Base-by-base conservation (phyloP, 2,888 invertebrate species). In the Eueremaeus valkanovi region DNA sequence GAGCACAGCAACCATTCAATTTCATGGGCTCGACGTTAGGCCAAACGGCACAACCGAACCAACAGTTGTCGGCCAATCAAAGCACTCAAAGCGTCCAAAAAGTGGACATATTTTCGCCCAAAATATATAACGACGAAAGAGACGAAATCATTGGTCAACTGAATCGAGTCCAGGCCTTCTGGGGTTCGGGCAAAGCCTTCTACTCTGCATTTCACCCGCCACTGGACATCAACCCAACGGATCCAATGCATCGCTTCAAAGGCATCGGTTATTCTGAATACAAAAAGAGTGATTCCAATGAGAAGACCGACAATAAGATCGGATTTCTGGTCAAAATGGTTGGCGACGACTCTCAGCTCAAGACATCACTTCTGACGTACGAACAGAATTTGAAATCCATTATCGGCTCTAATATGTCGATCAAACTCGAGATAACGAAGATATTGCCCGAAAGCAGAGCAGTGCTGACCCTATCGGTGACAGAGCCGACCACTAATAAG, bases 81-180 rank as follows among this genome's bases (percentile, higher is more conserved):
- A n/a, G n/a, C 18, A n/a, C n/a, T 18, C 63, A 63, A 36, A 63
- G 1, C 1, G 16, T n/a, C 3, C 75, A 31, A 72, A 55, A 33
- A 1, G 51, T 16, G 8, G 55, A 55, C 33, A 27, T 73, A 24
- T 77, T 77, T 70, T 51, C 72, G 18, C 86, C 86, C 0, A 82
- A 83, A 75, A 81, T 97, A 72, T 98, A 92, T 83, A 94, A 94
- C 21, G 98, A 99, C 83, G 98, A 99, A 82, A 86, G 97, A 45
- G 98, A 99, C 77, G 76, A 79, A n/a, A 91, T 95, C 36, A 87
- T 99, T 40, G 93, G 94, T 2, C 92, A 92, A 82, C 95, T 95
- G 91, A 99, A 99, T 84, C 90, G 95, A 81, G 85, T 98, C 72
- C 96, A 97, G 84, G 92, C 92, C 0, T 88, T 90, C 78, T 92